Evolutionary conservation across 23 tunicate genomes (phyloP).

Genomic region (Corella eumyota): DNA sequence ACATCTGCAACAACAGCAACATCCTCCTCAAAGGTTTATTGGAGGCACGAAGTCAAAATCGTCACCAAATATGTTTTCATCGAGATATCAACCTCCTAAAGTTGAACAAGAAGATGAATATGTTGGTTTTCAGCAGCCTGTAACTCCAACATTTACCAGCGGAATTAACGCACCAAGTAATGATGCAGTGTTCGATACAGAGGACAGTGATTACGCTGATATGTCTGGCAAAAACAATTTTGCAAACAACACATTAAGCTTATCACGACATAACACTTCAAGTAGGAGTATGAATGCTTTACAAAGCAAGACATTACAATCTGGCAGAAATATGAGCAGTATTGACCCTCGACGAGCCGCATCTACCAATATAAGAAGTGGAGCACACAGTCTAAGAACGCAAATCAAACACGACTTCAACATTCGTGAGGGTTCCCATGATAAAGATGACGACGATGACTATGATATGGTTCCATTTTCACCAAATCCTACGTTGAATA

Average conservation of each 20-base stretch:
- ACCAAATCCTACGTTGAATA: background rate
- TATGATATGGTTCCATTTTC: constrained; percentile 8
- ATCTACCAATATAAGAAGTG: background rate
- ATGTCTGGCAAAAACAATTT: constrained; percentile 8
- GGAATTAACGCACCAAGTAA: too few species aligned
- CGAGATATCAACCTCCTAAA: too few species aligned
- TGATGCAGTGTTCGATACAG: constrained; percentile 4
- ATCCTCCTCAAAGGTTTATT: too few species aligned
- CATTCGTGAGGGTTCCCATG: constrained; percentile 17
- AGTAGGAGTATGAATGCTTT: background rate
- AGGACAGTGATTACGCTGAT: constrained; percentile 31
- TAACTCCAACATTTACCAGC: too few species aligned
- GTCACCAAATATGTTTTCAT: too few species aligned
- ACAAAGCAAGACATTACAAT: background rate
- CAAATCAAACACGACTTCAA: background rate
- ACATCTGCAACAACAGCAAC: too few species aligned
- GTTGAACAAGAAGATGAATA: too few species aligned
- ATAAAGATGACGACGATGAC: constrained; percentile 38
- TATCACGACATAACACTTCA: background rate
- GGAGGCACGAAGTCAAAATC: too few species aligned
- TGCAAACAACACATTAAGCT: background rate
- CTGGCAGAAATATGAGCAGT: background rate
- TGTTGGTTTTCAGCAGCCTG: too few species aligned
- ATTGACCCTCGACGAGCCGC: background rate
- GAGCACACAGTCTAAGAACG: background rate